A percentile compares a stretch with the other conserved stretches of the same genome.
Evolutionary conservation across 2,888 invertebrate genomes (phyloP).

Genomic region (Helobdella robusta): DNA sequence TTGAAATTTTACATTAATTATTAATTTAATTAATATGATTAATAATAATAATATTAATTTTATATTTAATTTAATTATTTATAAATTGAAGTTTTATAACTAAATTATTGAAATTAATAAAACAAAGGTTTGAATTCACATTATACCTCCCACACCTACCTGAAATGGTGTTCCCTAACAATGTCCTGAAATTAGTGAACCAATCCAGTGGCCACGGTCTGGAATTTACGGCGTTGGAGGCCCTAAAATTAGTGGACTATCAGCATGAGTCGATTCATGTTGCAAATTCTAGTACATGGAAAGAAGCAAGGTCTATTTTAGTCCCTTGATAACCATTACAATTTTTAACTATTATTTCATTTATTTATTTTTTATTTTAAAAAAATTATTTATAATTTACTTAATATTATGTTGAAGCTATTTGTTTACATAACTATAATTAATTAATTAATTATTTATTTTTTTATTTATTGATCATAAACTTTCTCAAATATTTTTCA

Average conservation of each 20-base stretch:
- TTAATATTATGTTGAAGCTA: neutral
- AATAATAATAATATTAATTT: neutral
- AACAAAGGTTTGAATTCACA: slow-evolving; percentile 42
- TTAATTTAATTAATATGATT: slow-evolving; percentile 2
- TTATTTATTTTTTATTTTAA: neutral
- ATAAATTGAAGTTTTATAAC: neutral
- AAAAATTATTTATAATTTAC: neutral
- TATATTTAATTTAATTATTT: neutral
- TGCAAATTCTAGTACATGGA: slow-evolving; percentile 82
- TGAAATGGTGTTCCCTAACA: slow-evolving; percentile 96
- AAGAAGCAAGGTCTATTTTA: slow-evolving; percentile 64
- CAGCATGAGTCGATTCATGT: slow-evolving; percentile 62
- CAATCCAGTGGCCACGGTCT: slow-evolving; percentile 52
- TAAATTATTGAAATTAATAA: neutral
- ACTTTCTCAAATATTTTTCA: neutral
- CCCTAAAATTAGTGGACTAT: slow-evolving; percentile 64
- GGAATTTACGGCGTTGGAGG: slow-evolving; percentile 81
- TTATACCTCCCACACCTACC: slow-evolving; percentile 76
- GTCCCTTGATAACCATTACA: neutral
- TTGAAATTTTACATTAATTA: slow-evolving; percentile 27
- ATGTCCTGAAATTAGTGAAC: slow-evolving; percentile 65
- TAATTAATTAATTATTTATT: neutral
- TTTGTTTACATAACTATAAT: neutral
- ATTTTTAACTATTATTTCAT: neutral
- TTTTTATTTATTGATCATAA: neutral